Evolutionary conservation across 1,140 invertebrate species (phyloP), one percentile per base, ranked within the genome.

Genomic region (Zaprionus tsacasi): DNA sequence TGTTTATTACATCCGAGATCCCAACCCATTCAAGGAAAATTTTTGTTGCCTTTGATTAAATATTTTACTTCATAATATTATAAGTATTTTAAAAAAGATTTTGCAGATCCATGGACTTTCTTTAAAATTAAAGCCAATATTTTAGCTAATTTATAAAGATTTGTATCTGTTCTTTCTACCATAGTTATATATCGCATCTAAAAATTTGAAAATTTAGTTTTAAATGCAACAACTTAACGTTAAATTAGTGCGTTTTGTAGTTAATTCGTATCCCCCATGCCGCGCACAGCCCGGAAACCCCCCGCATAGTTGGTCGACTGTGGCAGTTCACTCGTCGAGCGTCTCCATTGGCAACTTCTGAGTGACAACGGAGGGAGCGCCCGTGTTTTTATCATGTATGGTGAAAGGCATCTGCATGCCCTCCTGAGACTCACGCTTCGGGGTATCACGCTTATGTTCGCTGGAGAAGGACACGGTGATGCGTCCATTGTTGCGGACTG

Each of bases 341-440:
- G 67, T 75, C 21, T 75, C 72, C 72, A 75, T 75, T 15, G 72
- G 72, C 25, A 68, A 64, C 35, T 64, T 75, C 15, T 70, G 59
- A 1, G 17, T 43, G 7, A n/a, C 7, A 8, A 56, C 54, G 11
- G 59, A 55, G 12, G 67, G 67, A 52, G 57, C 63, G 6, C 40
- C 59, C 43, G 58, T 70, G 8, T 54, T 12, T 2, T 35, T 35
- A 27, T 70, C 72, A 1, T 64, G 68, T 21, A 75, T 57, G 10
- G 69, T 78, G 40, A 91, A 91, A 8, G 91, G 81, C 55, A 74
- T 79, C 13, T 83, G 78, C 12, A 91, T 27, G 11, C 70, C 81
- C 33, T 70, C 69, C 59, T 92, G 91, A 10, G 91, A 92, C 48
- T 92, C 91, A 13, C 91, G 73, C 60, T 91, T 92, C 0, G 91